Evolutionary conservation across 53 echinoderm and acorn worm genomes (phyloP).

Genomic region (Zoroaster sp.): DNA sequence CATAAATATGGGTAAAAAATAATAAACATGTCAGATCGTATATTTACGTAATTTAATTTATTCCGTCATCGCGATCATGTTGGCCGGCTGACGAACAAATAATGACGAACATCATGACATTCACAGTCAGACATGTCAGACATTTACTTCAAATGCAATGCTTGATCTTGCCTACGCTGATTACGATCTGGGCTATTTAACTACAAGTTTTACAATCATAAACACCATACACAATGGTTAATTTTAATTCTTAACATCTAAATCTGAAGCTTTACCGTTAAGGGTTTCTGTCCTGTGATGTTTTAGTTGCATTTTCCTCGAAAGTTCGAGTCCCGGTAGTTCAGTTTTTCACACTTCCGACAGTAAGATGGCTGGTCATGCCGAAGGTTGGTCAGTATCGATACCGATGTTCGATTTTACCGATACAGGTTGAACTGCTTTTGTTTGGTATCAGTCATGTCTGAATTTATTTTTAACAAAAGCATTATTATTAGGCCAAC

Average conservation of each 20-base stretch:
- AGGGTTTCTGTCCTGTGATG: neutral
- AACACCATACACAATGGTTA: neutral
- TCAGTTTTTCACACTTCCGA: constrained; percentile 31
- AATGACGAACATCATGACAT: no score
- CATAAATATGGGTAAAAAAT: no score
- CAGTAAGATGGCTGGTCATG: constrained; percentile 49
- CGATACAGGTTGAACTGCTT: neutral
- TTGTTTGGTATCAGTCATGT: no score
- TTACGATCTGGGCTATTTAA: neutral
- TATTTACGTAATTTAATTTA: no score
- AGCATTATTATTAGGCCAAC: no score
- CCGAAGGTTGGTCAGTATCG: neutral
- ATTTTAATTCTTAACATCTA: neutral
- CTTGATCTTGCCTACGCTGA: no score
- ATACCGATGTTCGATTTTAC: neutral
- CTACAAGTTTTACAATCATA: neutral
- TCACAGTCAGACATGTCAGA: neutral
- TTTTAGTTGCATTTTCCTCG: constrained; percentile 33
- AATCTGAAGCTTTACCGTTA: neutral
- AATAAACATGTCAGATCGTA: no score
- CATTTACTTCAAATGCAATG: neutral
- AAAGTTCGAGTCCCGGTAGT: neutral
- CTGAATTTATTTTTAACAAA: no score
- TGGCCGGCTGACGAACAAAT: no score
- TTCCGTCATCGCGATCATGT: no score